Base-by-base conservation (phyloP, 2,888 invertebrate species). In the Acronicta psi region DNA sequence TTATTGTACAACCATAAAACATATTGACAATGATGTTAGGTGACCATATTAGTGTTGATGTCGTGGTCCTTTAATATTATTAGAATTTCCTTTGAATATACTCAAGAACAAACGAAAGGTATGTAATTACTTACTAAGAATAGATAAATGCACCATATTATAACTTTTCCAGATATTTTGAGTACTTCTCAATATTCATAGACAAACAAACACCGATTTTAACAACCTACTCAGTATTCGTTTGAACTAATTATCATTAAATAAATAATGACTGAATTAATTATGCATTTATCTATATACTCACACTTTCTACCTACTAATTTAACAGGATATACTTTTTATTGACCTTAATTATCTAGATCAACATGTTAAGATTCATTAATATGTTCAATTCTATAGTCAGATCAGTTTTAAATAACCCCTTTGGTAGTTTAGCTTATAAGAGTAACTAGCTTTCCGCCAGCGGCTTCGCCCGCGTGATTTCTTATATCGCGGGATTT, bases 231-330 rank as follows among this genome's bases (percentile, higher is more conserved):
- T 29, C 11, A n/a, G 2, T n/a, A 34, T n/a, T 34, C 34, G n/a
- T 6, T 34, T 34, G 34, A 34, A 34, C 34, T 34, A 34, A 34
- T 34, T 34, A n/a, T 34, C 3, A 34, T 34, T 34, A 34, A n/a
- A 34, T 34, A 29, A 29, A 63, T 42, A 63, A 60, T 62, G 36
- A 59, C 49, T 73, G 66, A 66, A 70, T 73, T 69, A 69, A 76
- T 76, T 53, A 61, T 43, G 40, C 70, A 76, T 76, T 73, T 61
- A 50, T 67, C 49, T 60, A 54, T 67, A 64, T 62, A 52, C 50
- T 34, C 46, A 47, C 61, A 66, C 74, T 74, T 75, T 75, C 74
- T 77, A 67, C 49, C 74, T 77, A 67, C 49, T 59, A 64, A 61
- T 59, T 61, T 72, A 36, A 38, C 54, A 18, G 42, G 53, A 38